Conservation (phyloP, 2,888 invertebrate species). For the Gymnoscelis rufifasciata region DNA sequence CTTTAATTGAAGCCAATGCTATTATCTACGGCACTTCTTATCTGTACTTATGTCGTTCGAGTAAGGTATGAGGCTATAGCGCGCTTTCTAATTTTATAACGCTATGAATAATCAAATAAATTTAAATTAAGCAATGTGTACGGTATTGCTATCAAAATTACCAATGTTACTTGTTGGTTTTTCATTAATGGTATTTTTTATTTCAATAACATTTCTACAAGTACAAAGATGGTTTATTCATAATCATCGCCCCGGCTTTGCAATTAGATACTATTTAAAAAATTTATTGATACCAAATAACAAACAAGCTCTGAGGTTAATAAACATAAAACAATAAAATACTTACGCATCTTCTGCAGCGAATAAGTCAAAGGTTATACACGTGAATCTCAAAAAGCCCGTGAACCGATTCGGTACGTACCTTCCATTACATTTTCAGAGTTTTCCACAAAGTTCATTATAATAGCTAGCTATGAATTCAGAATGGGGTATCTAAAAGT, state of each 20-base stretch:
- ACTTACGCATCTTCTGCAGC: too few species aligned
- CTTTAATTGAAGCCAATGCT: conserved; percentile 16
- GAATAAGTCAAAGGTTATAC: too few species aligned
- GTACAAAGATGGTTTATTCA: too few species aligned
- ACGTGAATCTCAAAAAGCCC: too few species aligned
- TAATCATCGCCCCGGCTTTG: too few species aligned
- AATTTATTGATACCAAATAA: too few species aligned
- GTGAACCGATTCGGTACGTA: too few species aligned
- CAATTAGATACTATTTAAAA: too few species aligned
- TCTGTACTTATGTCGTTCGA: conserved; percentile 13
- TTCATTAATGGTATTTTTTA: too few species aligned
- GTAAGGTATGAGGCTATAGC: conserved; percentile 15
- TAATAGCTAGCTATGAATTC: conserved; percentile 5
- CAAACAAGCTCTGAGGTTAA: too few species aligned
- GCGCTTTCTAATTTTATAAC: conserved; percentile 20
- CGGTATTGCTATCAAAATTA: background rate
- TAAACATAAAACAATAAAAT: too few species aligned
- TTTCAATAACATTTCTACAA: too few species aligned
- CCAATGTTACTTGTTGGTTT: background rate
- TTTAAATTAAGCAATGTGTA: background rate
- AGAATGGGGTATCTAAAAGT: conserved; percentile 20
- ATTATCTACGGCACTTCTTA: conserved; percentile 15
- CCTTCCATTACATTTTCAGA: background rate
- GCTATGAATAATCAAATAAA: conserved; percentile 11
- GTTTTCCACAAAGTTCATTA: background rate